A percentile compares a stretch with the other conserved stretches of the same genome.
Evolutionary conservation across 2,888 invertebrate species (phyloP).

Genomic region (Neelides folsomi): DNA sequence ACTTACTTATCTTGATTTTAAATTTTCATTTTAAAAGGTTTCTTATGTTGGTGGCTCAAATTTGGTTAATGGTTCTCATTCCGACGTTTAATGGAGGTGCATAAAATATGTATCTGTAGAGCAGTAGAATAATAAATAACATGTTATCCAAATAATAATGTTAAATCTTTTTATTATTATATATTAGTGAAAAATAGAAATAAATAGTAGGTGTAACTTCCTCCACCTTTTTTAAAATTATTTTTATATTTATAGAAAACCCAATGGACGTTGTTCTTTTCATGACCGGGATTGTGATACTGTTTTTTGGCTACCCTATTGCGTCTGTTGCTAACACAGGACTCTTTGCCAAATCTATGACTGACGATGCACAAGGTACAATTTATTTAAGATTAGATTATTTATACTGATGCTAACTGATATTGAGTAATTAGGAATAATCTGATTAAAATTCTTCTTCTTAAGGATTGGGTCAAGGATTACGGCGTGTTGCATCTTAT

Average conservation of each 20-base stretch:
- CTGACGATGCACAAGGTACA: constrained; percentile 31
- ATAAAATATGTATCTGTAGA: too few species aligned
- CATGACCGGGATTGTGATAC: constrained; percentile 30
- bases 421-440: too few species aligned
- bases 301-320: constrained; percentile 33
- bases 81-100: constrained; percentile 15
- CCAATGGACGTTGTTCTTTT: constrained; percentile 20
- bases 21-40: too few species aligned
- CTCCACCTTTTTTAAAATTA: neutral
- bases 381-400: neutral
- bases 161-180: too few species aligned
- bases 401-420: too few species aligned
- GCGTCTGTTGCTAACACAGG: constrained; percentile 31
- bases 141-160: too few species aligned
- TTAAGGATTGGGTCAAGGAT: constrained; percentile 20
- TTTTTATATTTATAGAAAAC: constrained; percentile 7
- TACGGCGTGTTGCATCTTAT: constrained; percentile 24
- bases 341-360: constrained; percentile 30
- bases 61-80: constrained; percentile 34
- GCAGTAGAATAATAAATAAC: too few species aligned
- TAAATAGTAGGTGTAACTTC: too few species aligned
- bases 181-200: too few species aligned
- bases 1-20: too few species aligned
- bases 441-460: too few species aligned
- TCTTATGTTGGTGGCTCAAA: constrained; percentile 34